Percentiles rank a stretch among this genome's conserved stretches.
phyloP scores from a whole-genome alignment of 2,888 invertebrate species.

The Ganaspis brasiliensis region DNA sequence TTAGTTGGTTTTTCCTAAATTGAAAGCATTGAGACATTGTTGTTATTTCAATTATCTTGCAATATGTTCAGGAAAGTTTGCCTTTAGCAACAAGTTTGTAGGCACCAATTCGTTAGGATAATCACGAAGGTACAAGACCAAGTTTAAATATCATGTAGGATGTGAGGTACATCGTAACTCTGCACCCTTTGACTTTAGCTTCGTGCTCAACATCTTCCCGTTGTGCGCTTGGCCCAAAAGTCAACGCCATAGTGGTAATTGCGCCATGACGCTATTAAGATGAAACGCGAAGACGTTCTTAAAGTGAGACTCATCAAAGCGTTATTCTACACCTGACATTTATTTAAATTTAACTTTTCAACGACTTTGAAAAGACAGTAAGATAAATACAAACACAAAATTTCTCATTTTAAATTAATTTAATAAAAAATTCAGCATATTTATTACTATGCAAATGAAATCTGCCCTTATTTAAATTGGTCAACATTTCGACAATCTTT shows the following conservation, averaged over 20 bases:
- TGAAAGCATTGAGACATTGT: not conserved
- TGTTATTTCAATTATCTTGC: not conserved
- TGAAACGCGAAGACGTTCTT: conserved; percentile 68
- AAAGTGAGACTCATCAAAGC: conserved; percentile 68
- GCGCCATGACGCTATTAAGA: conserved; percentile 73
- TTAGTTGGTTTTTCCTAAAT: not conserved
- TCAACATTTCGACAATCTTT: too few species aligned
- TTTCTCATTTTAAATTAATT: too few species aligned
- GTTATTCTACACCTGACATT: conserved; percentile 43
- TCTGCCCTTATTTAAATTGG: too few species aligned
- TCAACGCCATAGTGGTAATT: conserved; percentile 73
- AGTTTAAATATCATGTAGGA: conserved; percentile 38
- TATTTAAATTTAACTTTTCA: too few species aligned
- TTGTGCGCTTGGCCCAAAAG: conserved; percentile 59
- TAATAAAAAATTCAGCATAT: too few species aligned
- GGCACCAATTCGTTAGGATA: not conserved
- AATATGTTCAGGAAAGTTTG: not conserved
- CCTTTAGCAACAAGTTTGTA: not conserved
- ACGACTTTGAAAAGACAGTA: too few species aligned
- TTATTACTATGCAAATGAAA: too few species aligned
- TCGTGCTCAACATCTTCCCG: conserved; percentile 53
- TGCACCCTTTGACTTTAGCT: conserved; percentile 65
- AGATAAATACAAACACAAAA: too few species aligned
- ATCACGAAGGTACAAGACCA: conserved; percentile 17
- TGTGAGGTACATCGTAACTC: conserved; percentile 45